Percentiles rank a stretch among this genome's conserved stretches.
Conservation (phyloP, 2,888 invertebrate genomes). For the Eupithecia abbreviata region DNA sequence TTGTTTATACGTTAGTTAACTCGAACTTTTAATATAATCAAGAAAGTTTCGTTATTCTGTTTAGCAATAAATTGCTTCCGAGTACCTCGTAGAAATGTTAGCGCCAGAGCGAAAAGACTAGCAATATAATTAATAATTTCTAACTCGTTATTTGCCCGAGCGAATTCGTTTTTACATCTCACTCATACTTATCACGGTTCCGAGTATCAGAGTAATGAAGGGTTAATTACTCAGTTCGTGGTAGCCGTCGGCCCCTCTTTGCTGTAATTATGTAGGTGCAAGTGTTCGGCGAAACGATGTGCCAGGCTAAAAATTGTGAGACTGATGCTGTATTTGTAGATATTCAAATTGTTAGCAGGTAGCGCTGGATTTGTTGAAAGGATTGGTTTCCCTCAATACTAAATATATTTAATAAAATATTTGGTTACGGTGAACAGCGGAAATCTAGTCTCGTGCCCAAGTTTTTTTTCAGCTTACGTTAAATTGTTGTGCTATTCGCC, state of each 20-base stretch:
- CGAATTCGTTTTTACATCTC: slow-evolving; percentile 31
- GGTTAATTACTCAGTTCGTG: slow-evolving; percentile 68
- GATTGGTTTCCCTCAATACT: neutral
- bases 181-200: slow-evolving; percentile 54
- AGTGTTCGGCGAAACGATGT: slow-evolving; percentile 58
- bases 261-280: slow-evolving; percentile 62
- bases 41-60: neutral
- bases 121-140: neutral
- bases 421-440: neutral
- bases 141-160: slow-evolving; percentile 26
- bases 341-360: neutral
- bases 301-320: slow-evolving; percentile 55
- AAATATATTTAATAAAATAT: too few species aligned
- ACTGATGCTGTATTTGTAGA: slow-evolving; percentile 38
- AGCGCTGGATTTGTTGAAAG: neutral
- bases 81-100: slow-evolving; percentile 9
- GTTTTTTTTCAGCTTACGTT: too few species aligned
- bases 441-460: neutral
- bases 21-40: neutral
- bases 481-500: too few species aligned
- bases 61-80: neutral
- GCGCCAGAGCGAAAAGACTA: slow-evolving; percentile 17
- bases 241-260: slow-evolving; percentile 63
- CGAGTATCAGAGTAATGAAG: slow-evolving; percentile 63
- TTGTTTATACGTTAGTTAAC: too few species aligned